Conservation (phyloP, 2,113 vertebrate genomes). For the Forbesichthys agassizii region DNA sequence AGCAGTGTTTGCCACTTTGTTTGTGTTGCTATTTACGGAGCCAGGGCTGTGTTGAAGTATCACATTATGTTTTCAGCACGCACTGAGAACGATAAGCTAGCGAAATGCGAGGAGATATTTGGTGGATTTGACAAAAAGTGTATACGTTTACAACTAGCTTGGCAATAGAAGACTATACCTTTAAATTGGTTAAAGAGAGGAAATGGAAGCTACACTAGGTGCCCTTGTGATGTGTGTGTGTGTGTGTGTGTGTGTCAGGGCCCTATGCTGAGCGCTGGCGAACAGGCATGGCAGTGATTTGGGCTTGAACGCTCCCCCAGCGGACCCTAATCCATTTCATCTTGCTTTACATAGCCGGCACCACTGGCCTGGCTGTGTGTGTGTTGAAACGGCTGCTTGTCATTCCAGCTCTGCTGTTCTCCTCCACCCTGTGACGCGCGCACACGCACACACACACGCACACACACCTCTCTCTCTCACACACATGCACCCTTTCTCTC, state of each 20-base stretch:
- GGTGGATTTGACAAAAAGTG: too few species aligned
- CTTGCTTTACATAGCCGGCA: slow-evolving; percentile 40
- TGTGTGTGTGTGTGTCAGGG: slow-evolving; percentile 27
- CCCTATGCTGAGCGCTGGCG: slow-evolving; percentile 2
- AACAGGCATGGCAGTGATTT: slow-evolving; percentile 28
- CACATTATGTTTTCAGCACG: too few species aligned
- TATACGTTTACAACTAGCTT: too few species aligned
- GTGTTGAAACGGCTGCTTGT: not conserved
- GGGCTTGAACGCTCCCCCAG: slow-evolving; percentile 9
- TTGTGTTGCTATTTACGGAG: too few species aligned
- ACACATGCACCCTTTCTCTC: not conserved
- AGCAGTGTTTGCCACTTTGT: too few species aligned
- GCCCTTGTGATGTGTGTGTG: not conserved
- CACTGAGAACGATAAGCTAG: too few species aligned
- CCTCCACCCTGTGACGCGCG: not conserved
- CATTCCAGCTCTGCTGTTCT: not conserved
- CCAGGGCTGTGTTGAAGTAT: too few species aligned
- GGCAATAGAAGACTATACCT: too few species aligned
- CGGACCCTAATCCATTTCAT: slow-evolving; percentile 57
- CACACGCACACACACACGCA: too few species aligned
- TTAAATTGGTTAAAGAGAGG: too few species aligned
- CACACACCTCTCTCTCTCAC: slow-evolving; percentile 6
- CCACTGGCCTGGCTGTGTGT: slow-evolving; percentile 10
- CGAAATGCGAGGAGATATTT: too few species aligned
- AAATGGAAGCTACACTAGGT: too few species aligned